Evolutionary conservation across 2,797 vertebrate genomes (phyloP).

Genomic region (Phoeniculus purpureus): DNA sequence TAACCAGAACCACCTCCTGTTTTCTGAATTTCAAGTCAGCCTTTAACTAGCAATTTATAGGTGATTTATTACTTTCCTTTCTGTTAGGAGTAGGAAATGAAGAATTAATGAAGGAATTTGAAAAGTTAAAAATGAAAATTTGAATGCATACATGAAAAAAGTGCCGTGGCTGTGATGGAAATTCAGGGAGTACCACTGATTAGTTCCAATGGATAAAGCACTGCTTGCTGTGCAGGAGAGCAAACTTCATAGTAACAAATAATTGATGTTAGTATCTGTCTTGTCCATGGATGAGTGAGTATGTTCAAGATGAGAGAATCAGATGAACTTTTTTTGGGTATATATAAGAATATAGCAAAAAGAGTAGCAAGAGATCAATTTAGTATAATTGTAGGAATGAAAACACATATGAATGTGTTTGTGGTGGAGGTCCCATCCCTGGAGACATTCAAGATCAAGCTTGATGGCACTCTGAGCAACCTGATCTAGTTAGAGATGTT

Average conservation of each 20-base stretch:
- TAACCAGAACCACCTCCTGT: not conserved
- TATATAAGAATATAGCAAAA: not conserved
- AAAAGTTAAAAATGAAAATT: not conserved
- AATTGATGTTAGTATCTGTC: not conserved
- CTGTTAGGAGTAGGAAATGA: not conserved
- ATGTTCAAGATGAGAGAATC: not conserved
- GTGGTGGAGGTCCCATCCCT: too few species aligned
- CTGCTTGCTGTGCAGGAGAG: not conserved
- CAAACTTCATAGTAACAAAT: not conserved
- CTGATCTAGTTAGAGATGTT: too few species aligned
- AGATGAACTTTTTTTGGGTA: not conserved
- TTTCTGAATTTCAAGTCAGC: not conserved
- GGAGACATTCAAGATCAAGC: too few species aligned
- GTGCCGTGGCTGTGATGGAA: not conserved
- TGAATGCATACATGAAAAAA: not conserved
- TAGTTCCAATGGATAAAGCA: not conserved
- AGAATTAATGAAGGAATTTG: not conserved
- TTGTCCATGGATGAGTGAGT: not conserved
- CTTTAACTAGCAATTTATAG: not conserved
- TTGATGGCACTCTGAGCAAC: too few species aligned
- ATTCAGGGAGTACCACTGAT: not conserved
- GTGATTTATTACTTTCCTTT: not conserved
- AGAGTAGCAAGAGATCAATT: not conserved
- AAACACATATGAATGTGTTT: not conserved
- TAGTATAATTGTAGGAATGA: not conserved